Base-by-base conservation (phyloP, 2,113 vertebrate species). In the Rhabdornis inornatus region DNA sequence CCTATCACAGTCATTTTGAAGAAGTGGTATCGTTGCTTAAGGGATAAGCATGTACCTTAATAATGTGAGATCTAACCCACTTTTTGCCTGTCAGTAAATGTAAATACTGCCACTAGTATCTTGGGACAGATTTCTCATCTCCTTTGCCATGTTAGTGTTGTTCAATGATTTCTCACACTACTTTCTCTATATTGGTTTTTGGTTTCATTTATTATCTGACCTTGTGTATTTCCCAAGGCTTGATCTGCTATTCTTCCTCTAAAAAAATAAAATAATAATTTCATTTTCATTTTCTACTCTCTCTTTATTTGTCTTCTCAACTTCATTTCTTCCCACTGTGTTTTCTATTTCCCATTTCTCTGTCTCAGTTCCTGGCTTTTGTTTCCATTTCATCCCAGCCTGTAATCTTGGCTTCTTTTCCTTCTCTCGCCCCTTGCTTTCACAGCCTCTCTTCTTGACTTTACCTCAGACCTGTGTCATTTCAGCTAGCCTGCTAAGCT, bases 281-380 rank as follows among this genome's bases (percentile, higher is more conserved):
- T 91, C 31, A 25, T 85, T 94, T 91, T 94, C 2, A 30, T 82
- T 92, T 82, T n/a, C 33, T 22, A 10, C 47, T 72, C 53, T 63
- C 11, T 70, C 14, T 63, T 35, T 7, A 45, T 42, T 74, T 93
- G 23, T 44, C 39, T 85, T 80, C 25, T 57, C 30, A 83, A 28
- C 30, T 85, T 57, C 9, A 33, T 66, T 90, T 87, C 47, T 76
- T 83, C 42, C 31, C 66, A 27, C 20, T 39, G 11, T 2, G 0
- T 57, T 93, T 93, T 83, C 53, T 88, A 15, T 52, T 91, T 94
- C 59, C 37, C 24, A 20, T 92, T 94, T 95, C 55, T 75, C 21
- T 68, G 12, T 64, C 45, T 76, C 66, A 53, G 70, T 79, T 68
- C 56, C 35, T 79, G 44, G 27, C 56, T 35, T 80, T 84, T 47